These are phyloP conservation scores for Anguilla megastoma DNA, from an alignment of 2,797 vertebrate species.

Conservation along the genomic window DNA sequence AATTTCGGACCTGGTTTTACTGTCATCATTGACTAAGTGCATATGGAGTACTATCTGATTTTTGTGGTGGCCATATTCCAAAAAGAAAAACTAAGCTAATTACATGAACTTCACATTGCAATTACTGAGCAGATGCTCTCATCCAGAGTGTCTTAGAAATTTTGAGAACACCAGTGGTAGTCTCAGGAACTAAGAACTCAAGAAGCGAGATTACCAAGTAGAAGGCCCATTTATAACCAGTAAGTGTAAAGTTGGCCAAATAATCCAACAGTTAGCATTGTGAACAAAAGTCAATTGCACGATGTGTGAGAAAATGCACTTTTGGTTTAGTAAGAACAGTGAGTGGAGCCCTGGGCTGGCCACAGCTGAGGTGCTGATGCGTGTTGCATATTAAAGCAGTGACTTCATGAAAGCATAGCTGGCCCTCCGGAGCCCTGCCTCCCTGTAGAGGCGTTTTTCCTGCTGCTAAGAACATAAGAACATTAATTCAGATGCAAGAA, in stretches of 20 bases:
- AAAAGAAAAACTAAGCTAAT: too few species aligned
- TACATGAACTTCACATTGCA: too few species aligned
- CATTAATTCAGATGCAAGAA: conserved; percentile 64
- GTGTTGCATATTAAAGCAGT: not conserved
- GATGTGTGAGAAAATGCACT: not conserved
- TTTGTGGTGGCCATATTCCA: too few species aligned
- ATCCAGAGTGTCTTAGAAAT: too few species aligned
- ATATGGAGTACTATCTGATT: not conserved
- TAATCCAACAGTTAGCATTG: not conserved
- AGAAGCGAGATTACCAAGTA: not conserved
- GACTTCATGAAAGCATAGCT: not conserved
- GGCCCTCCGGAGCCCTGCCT: not conserved
- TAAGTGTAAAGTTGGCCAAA: not conserved
- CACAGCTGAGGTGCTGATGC: not conserved
- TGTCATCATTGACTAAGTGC: not conserved
- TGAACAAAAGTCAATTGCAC: not conserved
- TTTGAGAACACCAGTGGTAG: too few species aligned
- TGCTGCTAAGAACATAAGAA: conserved; percentile 63
- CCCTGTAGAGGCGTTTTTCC: conserved; percentile 47
- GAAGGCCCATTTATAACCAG: not conserved
- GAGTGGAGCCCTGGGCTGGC: not conserved
- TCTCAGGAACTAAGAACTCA: not conserved
- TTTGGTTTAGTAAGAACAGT: not conserved
- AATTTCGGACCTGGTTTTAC: not conserved
- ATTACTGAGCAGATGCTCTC: too few species aligned